These are phyloP conservation scores for Tokudaia muenninki DNA, from an alignment of 2,797 vertebrate species.

Conservation along the genomic window DNA sequence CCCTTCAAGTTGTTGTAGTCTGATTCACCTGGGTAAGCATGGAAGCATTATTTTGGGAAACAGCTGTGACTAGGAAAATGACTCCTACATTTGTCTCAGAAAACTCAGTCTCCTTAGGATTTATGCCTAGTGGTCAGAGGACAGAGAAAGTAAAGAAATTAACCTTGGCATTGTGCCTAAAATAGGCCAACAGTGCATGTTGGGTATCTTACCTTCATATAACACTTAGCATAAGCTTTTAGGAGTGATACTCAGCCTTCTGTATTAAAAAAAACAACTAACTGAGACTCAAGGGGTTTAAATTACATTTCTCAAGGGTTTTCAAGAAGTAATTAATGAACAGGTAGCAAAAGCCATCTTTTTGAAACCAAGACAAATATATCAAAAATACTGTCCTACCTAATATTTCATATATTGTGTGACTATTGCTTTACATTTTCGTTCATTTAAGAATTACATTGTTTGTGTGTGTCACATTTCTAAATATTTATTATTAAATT, in stretches of 20 bases:
- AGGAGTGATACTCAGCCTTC: background rate
- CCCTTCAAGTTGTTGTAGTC: background rate
- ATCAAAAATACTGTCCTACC: background rate
- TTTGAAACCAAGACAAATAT: background rate
- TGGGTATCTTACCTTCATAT: constrained; percentile 6
- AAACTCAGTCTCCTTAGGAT: background rate
- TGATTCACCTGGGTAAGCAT: constrained; percentile 13
- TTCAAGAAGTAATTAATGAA: background rate
- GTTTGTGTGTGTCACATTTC: constrained; percentile 74
- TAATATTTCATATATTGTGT: background rate
- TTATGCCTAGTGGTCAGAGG: background rate
- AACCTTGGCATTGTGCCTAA: background rate
- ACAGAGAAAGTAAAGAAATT: background rate
- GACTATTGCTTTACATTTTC: background rate
- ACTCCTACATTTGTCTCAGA: constrained; percentile 25
- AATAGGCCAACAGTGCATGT: background rate
- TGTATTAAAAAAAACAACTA: background rate
- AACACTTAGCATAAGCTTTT: background rate
- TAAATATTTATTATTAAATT: constrained; percentile 80
- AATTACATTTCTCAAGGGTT: background rate
- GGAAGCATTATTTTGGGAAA: background rate
- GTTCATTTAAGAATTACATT: constrained; percentile 10
- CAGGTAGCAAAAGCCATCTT: background rate
- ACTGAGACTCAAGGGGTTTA: background rate
- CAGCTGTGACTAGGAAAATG: background rate